Base-by-base conservation (phyloP, 2,888 invertebrate species). In the Andrena praecox region DNA sequence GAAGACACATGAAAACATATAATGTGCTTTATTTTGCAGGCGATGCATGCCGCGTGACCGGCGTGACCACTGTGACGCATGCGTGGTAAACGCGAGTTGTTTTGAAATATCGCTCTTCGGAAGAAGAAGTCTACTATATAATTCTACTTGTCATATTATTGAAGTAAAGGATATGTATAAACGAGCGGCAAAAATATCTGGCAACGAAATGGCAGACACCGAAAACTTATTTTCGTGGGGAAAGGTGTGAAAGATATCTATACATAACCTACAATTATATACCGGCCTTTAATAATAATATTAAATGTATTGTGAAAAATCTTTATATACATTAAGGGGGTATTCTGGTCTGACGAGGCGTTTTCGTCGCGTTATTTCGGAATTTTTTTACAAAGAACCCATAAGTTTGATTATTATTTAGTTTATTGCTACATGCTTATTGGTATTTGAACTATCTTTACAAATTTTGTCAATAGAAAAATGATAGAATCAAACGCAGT, bases 121-220 rank as follows among this genome's bases (percentile, higher is more conserved):
- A 64, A 35, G 8, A 12, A 48, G 27, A 33, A 27, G 7, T 64
- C 48, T 35, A 20, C 0, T 48, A 20, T 20, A 20, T 20, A 31
- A 56, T 59, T 35, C 31, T 24, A 29, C n/a, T 20, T 59, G 35
- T 52, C 29, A 8, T 12, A 35, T 68, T 70, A 76, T 48, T n/a
- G 10, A 50, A 52, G 20, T 71, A 54, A 12, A 85, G 50, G 27
- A 86, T 85, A 84, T 76, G 68, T 60, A 86, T 63, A 20, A 79
- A 24, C 27, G 77, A 82, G 87, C 85, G 12, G 89, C 81, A 27
- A 85, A 90, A 62, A 84, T 90, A 77, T 89, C 86, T 3, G 88
- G 86, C 66, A 85, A 85, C 0, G 85, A 89, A 3, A 77, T 80
- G 0, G 77, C 86, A 8, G 82, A 80, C 5, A 85, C 77, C 0